Conservation (phyloP, 2,888 invertebrate genomes). For the Mythimna vitellina region DNA sequence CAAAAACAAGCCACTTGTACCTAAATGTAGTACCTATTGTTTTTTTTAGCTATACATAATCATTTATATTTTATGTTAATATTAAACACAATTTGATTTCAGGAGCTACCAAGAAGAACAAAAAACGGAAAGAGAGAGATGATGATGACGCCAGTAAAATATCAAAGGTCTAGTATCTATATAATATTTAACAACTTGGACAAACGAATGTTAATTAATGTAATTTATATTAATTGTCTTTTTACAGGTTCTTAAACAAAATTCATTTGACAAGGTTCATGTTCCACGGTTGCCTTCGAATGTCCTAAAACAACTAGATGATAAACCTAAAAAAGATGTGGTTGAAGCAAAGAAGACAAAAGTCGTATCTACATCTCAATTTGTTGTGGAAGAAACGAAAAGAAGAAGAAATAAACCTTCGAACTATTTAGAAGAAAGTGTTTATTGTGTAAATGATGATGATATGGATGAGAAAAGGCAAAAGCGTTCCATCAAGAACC, state of each 20-base stretch:
- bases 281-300: constrained; percentile 79
- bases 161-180: constrained; percentile 73
- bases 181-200: background rate
- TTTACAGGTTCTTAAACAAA: constrained; percentile 77
- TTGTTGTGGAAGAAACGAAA: constrained; percentile 78
- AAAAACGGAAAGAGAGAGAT: constrained; percentile 81
- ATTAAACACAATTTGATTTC: constrained; percentile 27
- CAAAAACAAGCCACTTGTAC: background rate
- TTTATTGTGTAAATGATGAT: constrained; percentile 78
- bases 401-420: constrained; percentile 82
- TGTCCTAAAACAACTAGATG: constrained; percentile 78
- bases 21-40: accelerated
- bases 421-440: constrained; percentile 84
- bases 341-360: constrained; percentile 66
- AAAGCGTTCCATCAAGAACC: constrained; percentile 72
- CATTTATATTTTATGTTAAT: background rate
- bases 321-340: constrained; percentile 70
- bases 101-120: constrained; percentile 67
- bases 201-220: background rate
- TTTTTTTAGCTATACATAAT: background rate
- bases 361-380: constrained; percentile 80
- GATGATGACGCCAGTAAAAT: constrained; percentile 70
- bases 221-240: constrained; percentile 2
- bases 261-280: constrained; percentile 75
- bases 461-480: constrained; percentile 67